Evolutionary conservation across 2,888 invertebrate genomes (phyloP).

Genomic region (Marronus borbonicus): DNA sequence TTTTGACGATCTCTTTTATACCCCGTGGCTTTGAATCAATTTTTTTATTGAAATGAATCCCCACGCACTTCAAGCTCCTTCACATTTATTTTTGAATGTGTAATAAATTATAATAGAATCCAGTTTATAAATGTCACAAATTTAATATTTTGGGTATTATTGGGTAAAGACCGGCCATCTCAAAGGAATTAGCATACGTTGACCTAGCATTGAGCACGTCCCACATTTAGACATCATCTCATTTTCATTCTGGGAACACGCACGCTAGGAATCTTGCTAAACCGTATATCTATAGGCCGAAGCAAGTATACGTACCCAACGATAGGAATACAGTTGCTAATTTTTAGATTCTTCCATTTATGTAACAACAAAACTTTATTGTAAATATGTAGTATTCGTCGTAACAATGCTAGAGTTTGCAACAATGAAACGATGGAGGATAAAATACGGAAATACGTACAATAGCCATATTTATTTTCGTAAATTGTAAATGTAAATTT

Average conservation of each 20-base stretch:
- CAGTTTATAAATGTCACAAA: slow-evolving; percentile 46
- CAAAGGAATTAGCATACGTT: slow-evolving; percentile 35
- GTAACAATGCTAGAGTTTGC: too few species aligned
- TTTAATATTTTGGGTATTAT: slow-evolving; percentile 10
- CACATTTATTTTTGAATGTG: slow-evolving; percentile 38
- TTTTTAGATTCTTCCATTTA: too few species aligned
- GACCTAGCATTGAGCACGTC: slow-evolving; percentile 40
- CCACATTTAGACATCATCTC: slow-evolving; percentile 35
- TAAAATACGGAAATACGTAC: too few species aligned
- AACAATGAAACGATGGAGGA: too few species aligned
- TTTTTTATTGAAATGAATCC: slow-evolving; percentile 6
- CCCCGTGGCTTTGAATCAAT: slow-evolving; percentile 6
- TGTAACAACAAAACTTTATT: too few species aligned
- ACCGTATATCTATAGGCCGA: not conserved
- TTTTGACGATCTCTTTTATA: slow-evolving; percentile 47
- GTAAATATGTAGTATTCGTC: too few species aligned
- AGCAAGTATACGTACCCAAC: too few species aligned
- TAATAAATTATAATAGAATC: slow-evolving; percentile 34
- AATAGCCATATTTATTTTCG: too few species aligned
- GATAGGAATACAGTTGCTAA: too few species aligned
- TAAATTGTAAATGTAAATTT: too few species aligned
- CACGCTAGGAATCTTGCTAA: slow-evolving; percentile 13
- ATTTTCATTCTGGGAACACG: slow-evolving; percentile 15
- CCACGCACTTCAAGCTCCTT: slow-evolving; percentile 24
- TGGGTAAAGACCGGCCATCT: slow-evolving; percentile 11